phyloP scores from a whole-genome alignment of 2,113 vertebrate genomes.

The Nothoprocta perdicaria region DNA sequence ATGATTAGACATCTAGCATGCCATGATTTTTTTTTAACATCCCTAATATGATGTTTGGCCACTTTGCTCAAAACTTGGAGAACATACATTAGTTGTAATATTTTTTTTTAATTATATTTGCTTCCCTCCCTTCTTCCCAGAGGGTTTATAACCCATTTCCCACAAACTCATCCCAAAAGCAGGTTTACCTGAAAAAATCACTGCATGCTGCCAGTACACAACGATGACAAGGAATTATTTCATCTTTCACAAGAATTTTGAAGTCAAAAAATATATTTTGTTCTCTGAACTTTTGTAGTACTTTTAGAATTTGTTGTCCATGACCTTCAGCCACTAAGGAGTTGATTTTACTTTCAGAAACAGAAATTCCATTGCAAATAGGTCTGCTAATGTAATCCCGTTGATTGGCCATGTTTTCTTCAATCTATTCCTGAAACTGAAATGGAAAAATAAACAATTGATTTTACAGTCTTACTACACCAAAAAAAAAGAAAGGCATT shows the following conservation, averaged over 20 bases:
- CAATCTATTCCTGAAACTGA: conserved; percentile 60
- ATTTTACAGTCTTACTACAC: neutral
- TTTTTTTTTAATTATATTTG: neutral
- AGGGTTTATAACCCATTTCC: neutral
- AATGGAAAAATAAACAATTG: conserved; percentile 50
- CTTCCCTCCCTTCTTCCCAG: neutral
- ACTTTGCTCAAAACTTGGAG: neutral
- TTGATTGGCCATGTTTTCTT: conserved; percentile 79
- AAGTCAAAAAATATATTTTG: conserved; percentile 92
- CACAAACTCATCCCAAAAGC: conserved; percentile 22
- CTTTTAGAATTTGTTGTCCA: conserved; percentile 87
- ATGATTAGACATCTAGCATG: neutral
- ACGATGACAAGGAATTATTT: conserved; percentile 90
- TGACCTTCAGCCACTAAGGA: conserved; percentile 88
- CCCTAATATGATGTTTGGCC: neutral
- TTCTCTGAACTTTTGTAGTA: conserved; percentile 90
- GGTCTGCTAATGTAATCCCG: conserved; percentile 67
- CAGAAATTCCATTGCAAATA: conserved; percentile 80
- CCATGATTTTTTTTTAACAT: neutral
- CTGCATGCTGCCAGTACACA: conserved; percentile 95
- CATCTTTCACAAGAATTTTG: conserved; percentile 87
- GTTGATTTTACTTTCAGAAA: conserved; percentile 78
- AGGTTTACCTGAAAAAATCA: conserved; percentile 94
- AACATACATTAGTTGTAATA: neutral
- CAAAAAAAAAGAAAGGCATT: neutral